Evolutionary conservation across 2,888 invertebrate genomes (phyloP).

Genomic region (Thyatira batis): DNA sequence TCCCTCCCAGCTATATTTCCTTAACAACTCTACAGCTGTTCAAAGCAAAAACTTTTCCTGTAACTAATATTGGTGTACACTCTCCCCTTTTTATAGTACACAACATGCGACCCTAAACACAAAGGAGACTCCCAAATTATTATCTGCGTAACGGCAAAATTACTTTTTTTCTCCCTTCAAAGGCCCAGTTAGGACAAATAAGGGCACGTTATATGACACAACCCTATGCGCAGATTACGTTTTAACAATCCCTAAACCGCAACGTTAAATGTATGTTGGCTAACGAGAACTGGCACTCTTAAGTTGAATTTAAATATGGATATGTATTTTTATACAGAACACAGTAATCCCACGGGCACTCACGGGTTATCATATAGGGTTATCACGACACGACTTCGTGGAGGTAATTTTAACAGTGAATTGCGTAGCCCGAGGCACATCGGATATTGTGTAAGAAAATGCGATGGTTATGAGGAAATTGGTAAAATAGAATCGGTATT

Average conservation of each 20-base stretch:
- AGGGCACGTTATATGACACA: not conserved
- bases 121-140: not conserved
- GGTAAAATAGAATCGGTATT: not conserved
- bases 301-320: slow-evolving; percentile 21
- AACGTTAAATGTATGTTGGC: not conserved
- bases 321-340: slow-evolving; percentile 21
- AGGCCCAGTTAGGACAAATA: not conserved
- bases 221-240: slow-evolving; percentile 8
- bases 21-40: not conserved
- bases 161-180: not conserved
- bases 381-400: not conserved
- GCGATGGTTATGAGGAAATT: not conserved
- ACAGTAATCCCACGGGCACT: not conserved
- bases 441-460: not conserved
- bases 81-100: not conserved
- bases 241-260: slow-evolving; percentile 9
- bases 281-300: slow-evolving; percentile 8
- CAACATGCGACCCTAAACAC: not conserved
- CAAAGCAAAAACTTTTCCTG: not conserved
- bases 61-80: not conserved
- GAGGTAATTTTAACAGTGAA: not conserved
- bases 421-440: not conserved
- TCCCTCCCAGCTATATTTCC: not conserved
- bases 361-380: not conserved
- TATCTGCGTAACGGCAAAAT: slow-evolving; percentile 1